These are phyloP conservation scores for Eulemur rubriventer DNA, from an alignment of 2,797 vertebrate genomes.

Conservation along the genomic window DNA sequence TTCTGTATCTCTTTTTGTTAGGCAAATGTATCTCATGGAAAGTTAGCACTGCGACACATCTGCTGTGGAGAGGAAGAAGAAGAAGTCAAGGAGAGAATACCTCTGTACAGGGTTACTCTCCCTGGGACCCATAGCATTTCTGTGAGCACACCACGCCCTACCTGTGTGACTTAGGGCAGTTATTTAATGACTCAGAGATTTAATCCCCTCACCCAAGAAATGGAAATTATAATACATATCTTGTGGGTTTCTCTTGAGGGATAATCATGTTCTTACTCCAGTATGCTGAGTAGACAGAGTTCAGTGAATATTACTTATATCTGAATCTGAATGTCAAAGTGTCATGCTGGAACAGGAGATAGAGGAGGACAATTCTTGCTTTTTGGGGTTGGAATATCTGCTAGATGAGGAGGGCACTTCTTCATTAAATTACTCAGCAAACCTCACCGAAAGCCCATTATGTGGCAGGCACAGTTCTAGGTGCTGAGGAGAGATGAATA, in stretches of 20 bases:
- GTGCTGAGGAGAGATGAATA: background rate
- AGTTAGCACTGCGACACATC: background rate
- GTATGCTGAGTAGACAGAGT: background rate
- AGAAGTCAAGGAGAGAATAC: fast-evolving
- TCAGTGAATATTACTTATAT: background rate
- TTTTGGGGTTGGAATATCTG: background rate
- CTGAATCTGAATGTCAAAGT: background rate
- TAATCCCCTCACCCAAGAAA: background rate
- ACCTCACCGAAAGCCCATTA: background rate
- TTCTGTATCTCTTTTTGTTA: background rate
- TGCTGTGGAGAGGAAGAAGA: background rate
- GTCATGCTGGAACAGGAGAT: background rate
- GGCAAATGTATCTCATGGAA: background rate
- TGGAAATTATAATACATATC: background rate
- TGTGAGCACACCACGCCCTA: too few relatives aligned
- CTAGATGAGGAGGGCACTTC: background rate
- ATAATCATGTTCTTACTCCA: background rate
- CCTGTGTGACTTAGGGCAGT: background rate
- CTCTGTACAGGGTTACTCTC: too few relatives aligned
- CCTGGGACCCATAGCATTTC: background rate
- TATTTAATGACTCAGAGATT: background rate
- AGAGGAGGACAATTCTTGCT: background rate
- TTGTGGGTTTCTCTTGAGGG: background rate
- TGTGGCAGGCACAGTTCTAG: background rate
- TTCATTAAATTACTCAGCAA: background rate